Base-by-base conservation (phyloP, 2,797 vertebrate species). In the Rhabdophis nuchalis region DNA sequence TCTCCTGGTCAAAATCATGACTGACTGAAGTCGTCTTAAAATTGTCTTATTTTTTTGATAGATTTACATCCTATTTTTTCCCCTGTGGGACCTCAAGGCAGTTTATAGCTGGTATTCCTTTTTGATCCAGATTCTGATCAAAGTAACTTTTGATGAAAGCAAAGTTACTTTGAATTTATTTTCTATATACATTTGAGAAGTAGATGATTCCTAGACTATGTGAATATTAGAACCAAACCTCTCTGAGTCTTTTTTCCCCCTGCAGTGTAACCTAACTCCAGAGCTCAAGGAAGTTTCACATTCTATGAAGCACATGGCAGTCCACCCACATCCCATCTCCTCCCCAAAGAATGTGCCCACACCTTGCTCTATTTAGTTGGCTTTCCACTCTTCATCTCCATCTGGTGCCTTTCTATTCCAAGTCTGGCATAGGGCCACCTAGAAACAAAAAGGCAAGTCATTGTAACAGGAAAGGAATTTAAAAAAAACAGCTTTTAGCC, bases 371-470 rank as follows among this genome's bases (percentile, higher is more conserved):
- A 36, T 94, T 91, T 87, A 86, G 77, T 2, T 5, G 27, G 64
- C 0, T 23, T 95, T 91, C 0, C 2, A 53, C 91, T 93, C 64
- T 93, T 92, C 16, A 4, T 85, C 88, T 94, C 94, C 93, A 90
- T 95, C 90, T 92, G 88, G 41, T 93, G 90, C 87, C 87, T 64
- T 93, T 94, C 92, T 91, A 88, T 88, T 87, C 58, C 50, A 29
- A 90, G 93, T 92, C 86, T 94, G 93, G 94, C 86, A 53, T 10
- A 64, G 41, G 53, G 77, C 82, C 85, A 92, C 92, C 95, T 95
- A 90, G 93, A 95, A 91, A 56, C 89, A 93, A 93, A 86, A 77
- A 94, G 88, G 90, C 87, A 86, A 46, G 89, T 46, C 85, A 85
- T 61, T 88, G 89, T 87, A 91, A 87, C 0, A 0, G 92, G 90